These are phyloP conservation scores for Blera fallax DNA, from an alignment of 2,888 invertebrate genomes.

Conservation along the genomic window DNA sequence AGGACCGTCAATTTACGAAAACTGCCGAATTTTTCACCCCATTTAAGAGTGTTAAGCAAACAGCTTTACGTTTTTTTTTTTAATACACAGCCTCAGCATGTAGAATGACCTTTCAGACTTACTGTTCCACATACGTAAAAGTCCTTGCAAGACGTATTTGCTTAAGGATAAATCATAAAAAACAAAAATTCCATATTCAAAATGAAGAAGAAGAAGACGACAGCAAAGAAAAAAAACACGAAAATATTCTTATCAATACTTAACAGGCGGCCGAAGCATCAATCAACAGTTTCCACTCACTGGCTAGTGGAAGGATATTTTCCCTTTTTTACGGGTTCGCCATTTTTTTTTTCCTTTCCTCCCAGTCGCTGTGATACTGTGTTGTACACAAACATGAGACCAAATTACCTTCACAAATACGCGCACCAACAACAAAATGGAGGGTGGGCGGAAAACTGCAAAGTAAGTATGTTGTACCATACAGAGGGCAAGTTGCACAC, in stretches of 20 bases:
- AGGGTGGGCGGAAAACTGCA: slow-evolving; percentile 72
- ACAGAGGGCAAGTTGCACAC: slow-evolving; percentile 65
- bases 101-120: not conserved
- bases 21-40: not conserved
- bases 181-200: slow-evolving; percentile 16
- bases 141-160: not conserved
- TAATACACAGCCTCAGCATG: not conserved
- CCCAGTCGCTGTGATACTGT: slow-evolving; percentile 20
- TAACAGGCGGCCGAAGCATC: slow-evolving; percentile 76
- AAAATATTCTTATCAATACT: slow-evolving; percentile 76
- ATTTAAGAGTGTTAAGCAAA: not conserved
- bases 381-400: slow-evolving; percentile 53
- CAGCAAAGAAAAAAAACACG: slow-evolving; percentile 58
- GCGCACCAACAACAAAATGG: slow-evolving; percentile 60
- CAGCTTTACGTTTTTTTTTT: not conserved
- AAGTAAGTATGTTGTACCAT: slow-evolving; percentile 67
- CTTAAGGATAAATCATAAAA: not conserved
- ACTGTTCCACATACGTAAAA: not conserved
- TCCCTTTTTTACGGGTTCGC: slow-evolving; percentile 66
- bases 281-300: slow-evolving; percentile 80
- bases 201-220: slow-evolving; percentile 74
- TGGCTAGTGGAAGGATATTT: slow-evolving; percentile 73
- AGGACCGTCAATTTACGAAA: not conserved
- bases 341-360: slow-evolving; percentile 74
- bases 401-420: slow-evolving; percentile 63